Evolutionary conservation across 2,888 invertebrate genomes (phyloP).

Genomic region (Lamproptera curius): DNA sequence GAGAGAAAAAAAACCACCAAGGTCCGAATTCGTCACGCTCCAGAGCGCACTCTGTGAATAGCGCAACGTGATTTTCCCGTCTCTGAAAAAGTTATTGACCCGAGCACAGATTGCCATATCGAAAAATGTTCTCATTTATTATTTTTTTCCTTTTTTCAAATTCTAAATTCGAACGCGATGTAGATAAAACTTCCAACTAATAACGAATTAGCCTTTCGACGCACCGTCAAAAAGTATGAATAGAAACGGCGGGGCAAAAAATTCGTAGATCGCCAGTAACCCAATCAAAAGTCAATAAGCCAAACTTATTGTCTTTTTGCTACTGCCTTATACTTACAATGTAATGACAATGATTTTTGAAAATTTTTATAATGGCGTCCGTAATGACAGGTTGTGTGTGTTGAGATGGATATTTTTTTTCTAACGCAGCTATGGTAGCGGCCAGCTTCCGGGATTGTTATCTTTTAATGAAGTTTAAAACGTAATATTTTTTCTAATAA

Average conservation of each 20-base stretch:
- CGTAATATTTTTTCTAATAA: constrained; percentile 19
- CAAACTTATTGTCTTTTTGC: constrained; percentile 21
- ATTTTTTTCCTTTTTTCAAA: too few species aligned
- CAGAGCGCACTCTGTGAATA: constrained; percentile 7
- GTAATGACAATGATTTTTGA: constrained; percentile 59
- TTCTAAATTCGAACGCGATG: constrained; percentile 14
- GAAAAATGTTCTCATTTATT: constrained; percentile 8
- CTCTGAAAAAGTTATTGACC: constrained; percentile 22
- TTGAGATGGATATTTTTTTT: constrained; percentile 8
- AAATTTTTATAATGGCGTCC: constrained; percentile 41
- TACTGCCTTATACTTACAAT: constrained; percentile 16
- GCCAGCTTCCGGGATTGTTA: constrained; percentile 5
- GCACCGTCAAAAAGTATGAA: constrained; percentile 9
- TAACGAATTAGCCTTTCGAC: constrained; percentile 5
- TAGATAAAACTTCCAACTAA: constrained; percentile 14
- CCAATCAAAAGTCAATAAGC: constrained; percentile 20
- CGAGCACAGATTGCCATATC: constrained; percentile 9
- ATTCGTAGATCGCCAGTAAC: constrained; percentile 9
- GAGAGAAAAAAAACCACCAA: constrained; percentile 1
- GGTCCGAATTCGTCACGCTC: constrained; percentile 17
- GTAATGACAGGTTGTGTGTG: constrained; percentile 28
- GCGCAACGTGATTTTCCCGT: constrained; percentile 15
- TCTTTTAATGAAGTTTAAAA: neutral
- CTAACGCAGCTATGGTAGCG: constrained; percentile 2
- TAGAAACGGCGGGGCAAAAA: constrained; percentile 9